phyloP scores from a whole-genome alignment of 2,888 invertebrate species.

The Amphipyra tragopoginis region DNA sequence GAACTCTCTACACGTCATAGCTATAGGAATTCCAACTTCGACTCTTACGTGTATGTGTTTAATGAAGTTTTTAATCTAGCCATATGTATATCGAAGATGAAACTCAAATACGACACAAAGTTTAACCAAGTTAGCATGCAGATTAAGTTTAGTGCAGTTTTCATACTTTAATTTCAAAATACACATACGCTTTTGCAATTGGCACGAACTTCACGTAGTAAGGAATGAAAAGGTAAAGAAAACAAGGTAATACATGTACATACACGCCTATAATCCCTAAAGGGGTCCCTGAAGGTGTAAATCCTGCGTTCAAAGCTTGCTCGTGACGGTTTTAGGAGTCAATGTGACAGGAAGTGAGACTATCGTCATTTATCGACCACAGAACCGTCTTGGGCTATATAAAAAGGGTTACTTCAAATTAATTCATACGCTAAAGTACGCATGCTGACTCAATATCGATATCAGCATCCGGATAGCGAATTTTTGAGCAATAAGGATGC shows the following conservation, averaged over 20 bases:
- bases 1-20: conserved; percentile 6
- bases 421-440: too few relatives aligned
- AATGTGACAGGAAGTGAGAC: conserved; percentile 9
- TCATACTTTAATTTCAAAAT: conserved; percentile 2
- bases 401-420: too few relatives aligned
- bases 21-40: conserved; percentile 9
- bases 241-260: not conserved
- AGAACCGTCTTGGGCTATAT: too few relatives aligned
- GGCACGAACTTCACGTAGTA: not conserved
- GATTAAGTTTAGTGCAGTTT: conserved; percentile 25
- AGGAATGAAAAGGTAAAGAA: conserved; percentile 7
- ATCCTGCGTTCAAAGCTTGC: conserved; percentile 20
- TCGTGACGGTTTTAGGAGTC: conserved; percentile 20
- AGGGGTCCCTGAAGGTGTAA: conserved; percentile 19
- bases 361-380: not conserved
- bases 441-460: too few relatives aligned
- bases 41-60: conserved; percentile 11
- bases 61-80: conserved; percentile 43
- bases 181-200: not conserved
- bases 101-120: conserved; percentile 33
- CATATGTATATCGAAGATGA: conserved; percentile 34
- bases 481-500: too few relatives aligned
- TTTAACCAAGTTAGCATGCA: conserved; percentile 22
- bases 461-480: too few relatives aligned
- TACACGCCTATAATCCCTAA: conserved; percentile 15